These are phyloP conservation scores for Cepaea nemoralis DNA, from an alignment of 1,140 invertebrate genomes.

Conservation along the genomic window DNA sequence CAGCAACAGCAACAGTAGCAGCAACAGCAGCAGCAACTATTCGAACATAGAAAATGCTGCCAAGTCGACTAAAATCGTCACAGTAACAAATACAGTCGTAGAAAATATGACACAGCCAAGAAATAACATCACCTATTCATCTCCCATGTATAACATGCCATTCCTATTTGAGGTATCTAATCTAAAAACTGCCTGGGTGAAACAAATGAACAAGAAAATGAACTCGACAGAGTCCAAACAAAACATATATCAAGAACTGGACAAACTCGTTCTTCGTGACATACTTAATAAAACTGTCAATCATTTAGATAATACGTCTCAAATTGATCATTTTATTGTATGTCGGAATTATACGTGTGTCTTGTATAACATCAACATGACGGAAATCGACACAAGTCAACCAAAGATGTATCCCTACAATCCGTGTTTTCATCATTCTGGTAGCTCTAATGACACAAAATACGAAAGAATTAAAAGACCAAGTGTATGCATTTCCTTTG, in stretches of 20 bases:
- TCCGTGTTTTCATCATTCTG: not conserved
- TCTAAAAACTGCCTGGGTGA: not conserved
- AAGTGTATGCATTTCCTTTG: not conserved
- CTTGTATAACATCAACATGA: not conserved
- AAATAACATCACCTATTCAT: not conserved
- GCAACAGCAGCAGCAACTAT: too few relatives aligned
- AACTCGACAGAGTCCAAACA: not conserved
- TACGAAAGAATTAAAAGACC: not conserved
- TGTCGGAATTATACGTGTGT: not conserved
- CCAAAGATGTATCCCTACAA: not conserved
- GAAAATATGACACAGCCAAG: not conserved
- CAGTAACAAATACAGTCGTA: not conserved
- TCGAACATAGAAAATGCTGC: too few relatives aligned
- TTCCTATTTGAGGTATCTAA: not conserved
- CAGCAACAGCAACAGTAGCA: too few relatives aligned
- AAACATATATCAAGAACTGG: not conserved
- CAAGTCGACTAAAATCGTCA: too few relatives aligned
- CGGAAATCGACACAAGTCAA: not conserved
- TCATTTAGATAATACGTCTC: not conserved
- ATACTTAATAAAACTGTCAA: not conserved
- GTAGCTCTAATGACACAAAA: not conserved
- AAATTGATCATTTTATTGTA: not conserved
- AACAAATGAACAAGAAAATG: not conserved
- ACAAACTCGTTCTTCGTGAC: not conserved
- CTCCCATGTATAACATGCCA: not conserved